phyloP scores from a whole-genome alignment of 2,797 vertebrate species.

The Macropus fuliginosus region DNA sequence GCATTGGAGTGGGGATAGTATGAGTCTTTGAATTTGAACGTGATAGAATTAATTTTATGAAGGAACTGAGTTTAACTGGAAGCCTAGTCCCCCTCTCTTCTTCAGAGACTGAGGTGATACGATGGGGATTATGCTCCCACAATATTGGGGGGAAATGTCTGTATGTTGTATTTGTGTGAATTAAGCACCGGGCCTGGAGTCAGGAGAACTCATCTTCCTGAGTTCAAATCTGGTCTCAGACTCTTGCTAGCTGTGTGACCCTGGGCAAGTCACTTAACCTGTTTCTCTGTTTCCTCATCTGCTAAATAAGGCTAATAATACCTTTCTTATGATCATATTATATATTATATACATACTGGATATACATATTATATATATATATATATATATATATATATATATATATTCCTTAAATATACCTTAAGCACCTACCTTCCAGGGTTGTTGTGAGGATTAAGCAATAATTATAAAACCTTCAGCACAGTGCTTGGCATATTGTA shows the following conservation, averaged over 20 bases:
- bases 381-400: too few species aligned
- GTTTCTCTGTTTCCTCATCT: background rate
- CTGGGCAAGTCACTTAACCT: background rate
- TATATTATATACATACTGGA: too few species aligned
- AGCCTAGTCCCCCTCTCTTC: background rate
- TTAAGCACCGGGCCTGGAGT: background rate
- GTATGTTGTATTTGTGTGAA: background rate
- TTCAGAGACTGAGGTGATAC: background rate
- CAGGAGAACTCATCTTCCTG: background rate
- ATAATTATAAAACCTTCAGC: background rate
- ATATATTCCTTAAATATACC: too few species aligned
- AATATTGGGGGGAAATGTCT: background rate
- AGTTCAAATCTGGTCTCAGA: background rate
- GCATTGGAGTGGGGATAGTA: background rate
- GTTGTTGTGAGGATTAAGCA: background rate
- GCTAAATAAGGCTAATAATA: background rate
- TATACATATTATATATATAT: too few species aligned
- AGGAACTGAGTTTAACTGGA: background rate
- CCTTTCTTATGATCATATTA: too few species aligned
- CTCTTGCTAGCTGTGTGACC: background rate
- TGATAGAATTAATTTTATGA: background rate
- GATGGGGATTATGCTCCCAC: background rate
- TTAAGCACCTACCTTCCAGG: background rate
- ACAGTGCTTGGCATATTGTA: background rate
- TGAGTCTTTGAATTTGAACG: background rate